Percentiles rank a stretch among this genome's conserved stretches.
Evolutionary conservation across 2,797 vertebrate species (phyloP).

Genomic region (Falco novaeseelandiae): DNA sequence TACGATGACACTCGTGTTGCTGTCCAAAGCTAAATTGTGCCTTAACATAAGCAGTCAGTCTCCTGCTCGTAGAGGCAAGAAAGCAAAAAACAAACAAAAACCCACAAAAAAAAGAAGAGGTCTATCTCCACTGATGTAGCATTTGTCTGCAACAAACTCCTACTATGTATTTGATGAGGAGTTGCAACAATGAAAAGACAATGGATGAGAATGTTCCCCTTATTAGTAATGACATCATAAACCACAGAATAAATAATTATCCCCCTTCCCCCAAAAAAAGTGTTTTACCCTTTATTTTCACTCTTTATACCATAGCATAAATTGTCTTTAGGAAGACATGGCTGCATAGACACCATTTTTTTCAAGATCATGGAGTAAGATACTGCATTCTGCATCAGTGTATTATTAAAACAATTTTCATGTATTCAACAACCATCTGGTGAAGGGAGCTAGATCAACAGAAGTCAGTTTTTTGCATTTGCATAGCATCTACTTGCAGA

Average conservation of each 20-base stretch:
- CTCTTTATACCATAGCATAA: neutral
- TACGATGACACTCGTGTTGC: neutral
- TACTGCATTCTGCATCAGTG: neutral
- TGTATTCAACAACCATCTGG: neutral
- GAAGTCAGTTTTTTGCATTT: neutral
- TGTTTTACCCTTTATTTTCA: neutral
- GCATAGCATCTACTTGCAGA: neutral
- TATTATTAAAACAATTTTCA: neutral
- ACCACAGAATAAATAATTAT: neutral
- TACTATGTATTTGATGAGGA: neutral
- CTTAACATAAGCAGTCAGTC: neutral
- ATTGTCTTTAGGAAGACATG: neutral
- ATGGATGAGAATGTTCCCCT: neutral
- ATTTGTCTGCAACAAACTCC: neutral
- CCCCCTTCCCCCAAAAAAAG: neutral
- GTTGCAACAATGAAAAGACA: neutral
- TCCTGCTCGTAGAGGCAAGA: neutral
- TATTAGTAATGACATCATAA: neutral
- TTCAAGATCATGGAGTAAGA: neutral
- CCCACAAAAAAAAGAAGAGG: neutral
- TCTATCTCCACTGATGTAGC: neutral
- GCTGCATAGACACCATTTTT: neutral
- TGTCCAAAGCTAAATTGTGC: neutral
- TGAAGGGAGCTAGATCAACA: neutral
- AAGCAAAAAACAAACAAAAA: neutral